Base-by-base conservation (phyloP, 2,888 invertebrate species). In the Chelonus formosanus region DNA sequence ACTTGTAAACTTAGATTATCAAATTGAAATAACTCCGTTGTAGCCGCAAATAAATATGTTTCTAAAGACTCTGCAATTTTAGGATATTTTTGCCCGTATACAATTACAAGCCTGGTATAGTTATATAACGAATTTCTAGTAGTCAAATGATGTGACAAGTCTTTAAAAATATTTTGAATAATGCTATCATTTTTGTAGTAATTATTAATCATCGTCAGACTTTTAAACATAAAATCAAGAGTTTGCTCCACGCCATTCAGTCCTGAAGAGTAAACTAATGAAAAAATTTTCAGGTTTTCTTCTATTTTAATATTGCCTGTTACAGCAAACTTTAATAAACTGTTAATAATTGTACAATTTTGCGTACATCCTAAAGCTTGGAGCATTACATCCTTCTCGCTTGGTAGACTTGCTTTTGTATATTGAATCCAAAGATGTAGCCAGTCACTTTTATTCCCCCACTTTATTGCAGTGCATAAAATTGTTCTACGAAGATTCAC, bases 391-490 rank as follows among this genome's bases (percentile, higher is more conserved):
- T 20, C 20, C 20, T 20, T 20, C 20, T 20, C 20, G 2, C 20
- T 20, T 20, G 20, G 20, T 20, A 20, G 20, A 20, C 20, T 20
- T 20, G 20, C 2, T 20, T 20, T 20, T 20, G 20, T 20, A 20
- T 20, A 20, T 20, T 20, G 20, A 20, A 2, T 2, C 20, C 20
- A 20, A 20, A 20, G 20, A 2, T 20, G 2, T 1, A 20, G 2
- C 20, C 20, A 20, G 20, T 20, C 2, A 20, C 2, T 20, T 20
- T 20, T 2, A 20, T 20, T 20, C 2, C 20, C 20, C 20, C 20
- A 85, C 5, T 87, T 84, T 8, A 94, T 86, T 0, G 89, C 91
- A 56, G 88, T 89, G 82, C 95, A 95, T 84, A 92, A 94, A 62
- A 93, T 89, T 0, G 89, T 87, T 35, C 86, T 82, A 0, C 91